Evolutionary conservation across 2,888 invertebrate species (phyloP).

Genomic region (Silvanus unidentatus): DNA sequence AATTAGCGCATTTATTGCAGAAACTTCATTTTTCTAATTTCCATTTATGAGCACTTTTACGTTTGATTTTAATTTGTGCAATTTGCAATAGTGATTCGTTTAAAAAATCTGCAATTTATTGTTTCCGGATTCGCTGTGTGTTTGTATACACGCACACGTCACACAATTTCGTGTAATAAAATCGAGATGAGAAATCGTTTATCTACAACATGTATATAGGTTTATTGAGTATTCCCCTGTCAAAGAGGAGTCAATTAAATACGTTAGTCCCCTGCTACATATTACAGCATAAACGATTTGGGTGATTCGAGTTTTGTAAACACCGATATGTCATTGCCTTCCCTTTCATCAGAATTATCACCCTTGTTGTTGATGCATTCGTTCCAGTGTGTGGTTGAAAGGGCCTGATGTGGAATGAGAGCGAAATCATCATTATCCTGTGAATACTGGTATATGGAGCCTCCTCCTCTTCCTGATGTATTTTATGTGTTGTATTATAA

Average conservation of each 20-base stretch:
- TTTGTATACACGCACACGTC: too few relatives aligned
- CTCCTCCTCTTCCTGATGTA: background rate
- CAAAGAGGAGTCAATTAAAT: constrained; percentile 37
- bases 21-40: constrained; percentile 1
- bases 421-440: too few relatives aligned
- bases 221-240: background rate
- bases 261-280: constrained; percentile 29
- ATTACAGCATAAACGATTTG: constrained; percentile 37
- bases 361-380: constrained; percentile 9
- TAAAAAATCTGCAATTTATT: constrained; percentile 9
- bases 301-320: constrained; percentile 43
- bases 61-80: too few relatives aligned
- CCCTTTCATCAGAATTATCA: constrained; percentile 28
- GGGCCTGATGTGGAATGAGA: background rate
- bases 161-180: too few relatives aligned
- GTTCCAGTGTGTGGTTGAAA: background rate
- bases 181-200: background rate
- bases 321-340: constrained; percentile 36
- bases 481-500: constrained; percentile 19
- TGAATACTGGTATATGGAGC: too few relatives aligned
- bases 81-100: background rate
- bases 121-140: too few relatives aligned
- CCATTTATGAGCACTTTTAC: too few relatives aligned
- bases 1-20: constrained; percentile 24
- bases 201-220: too few relatives aligned